A percentile compares a stretch with the other conserved stretches of the same genome.
Conservation (phyloP, 2,888 invertebrate species). For the Mythimna albipuncta region DNA sequence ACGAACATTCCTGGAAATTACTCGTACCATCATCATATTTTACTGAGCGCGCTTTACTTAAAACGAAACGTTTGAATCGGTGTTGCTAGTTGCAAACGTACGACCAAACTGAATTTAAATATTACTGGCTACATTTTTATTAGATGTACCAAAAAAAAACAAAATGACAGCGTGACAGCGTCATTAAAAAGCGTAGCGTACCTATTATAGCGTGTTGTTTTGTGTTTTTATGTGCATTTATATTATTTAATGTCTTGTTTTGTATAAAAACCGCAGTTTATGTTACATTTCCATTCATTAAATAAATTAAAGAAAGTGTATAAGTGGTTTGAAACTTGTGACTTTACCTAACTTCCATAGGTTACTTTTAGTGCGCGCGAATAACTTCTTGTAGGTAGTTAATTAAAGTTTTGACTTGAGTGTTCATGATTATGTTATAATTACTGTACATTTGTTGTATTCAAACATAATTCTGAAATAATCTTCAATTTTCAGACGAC, state of each 20-base stretch:
- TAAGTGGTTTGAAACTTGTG: constrained; percentile 5
- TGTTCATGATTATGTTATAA: neutral
- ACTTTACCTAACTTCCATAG: constrained; percentile 27
- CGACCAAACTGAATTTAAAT: neutral
- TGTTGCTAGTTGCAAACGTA: constrained; percentile 24
- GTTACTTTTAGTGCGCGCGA: constrained; percentile 54
- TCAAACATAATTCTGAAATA: neutral
- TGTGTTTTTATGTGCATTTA: constrained; percentile 9
- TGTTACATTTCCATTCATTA: neutral
- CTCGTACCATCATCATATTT: neutral
- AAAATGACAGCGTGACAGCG: constrained; percentile 55
- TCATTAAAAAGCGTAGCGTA: constrained; percentile 35
- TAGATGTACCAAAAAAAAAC: constrained; percentile 15
- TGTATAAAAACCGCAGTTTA: neutral
- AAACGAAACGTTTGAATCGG: constrained; percentile 11
- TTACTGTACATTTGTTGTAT: neutral
- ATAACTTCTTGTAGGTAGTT: constrained; percentile 39
- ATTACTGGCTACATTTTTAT: constrained; percentile 27
- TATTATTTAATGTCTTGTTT: neutral
- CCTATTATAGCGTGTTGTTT: constrained; percentile 15
- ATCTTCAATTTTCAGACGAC: too few relatives aligned
- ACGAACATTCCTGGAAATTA: too few relatives aligned
- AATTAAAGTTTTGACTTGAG: neutral
- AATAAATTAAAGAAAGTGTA: constrained; percentile 1
- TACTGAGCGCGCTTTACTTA: neutral